Conservation (phyloP, 2,888 invertebrate species). For the Danaus chrysippus region DNA sequence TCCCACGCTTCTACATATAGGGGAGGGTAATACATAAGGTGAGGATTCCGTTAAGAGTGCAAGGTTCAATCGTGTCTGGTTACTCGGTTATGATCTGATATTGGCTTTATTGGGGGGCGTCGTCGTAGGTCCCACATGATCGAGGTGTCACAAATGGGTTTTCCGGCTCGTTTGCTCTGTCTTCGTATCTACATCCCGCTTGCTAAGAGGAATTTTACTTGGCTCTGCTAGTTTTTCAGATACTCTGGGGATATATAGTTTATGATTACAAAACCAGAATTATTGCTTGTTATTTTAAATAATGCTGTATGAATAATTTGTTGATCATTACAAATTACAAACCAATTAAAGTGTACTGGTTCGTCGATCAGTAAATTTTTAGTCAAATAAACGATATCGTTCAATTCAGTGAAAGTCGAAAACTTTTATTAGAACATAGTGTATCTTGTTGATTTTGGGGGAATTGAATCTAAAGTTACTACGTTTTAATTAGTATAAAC, state of each 20-base stretch:
- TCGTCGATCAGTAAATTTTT: not conserved
- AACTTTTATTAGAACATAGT: slow-evolving; percentile 4
- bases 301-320: too few relatives aligned
- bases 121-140: slow-evolving; percentile 34
- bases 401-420: not conserved
- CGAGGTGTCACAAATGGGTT: slow-evolving; percentile 40
- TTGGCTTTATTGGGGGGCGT: slow-evolving; percentile 56
- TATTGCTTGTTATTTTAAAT: not conserved
- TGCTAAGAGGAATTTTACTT: slow-evolving; percentile 22
- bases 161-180: slow-evolving; percentile 36
- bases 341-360: not conserved
- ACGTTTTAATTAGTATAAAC: slow-evolving; percentile 19
- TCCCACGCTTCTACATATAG: slow-evolving; percentile 22
- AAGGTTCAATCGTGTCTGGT: slow-evolving; percentile 30
- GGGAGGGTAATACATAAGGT: not conserved
- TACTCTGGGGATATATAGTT: slow-evolving; percentile 17
- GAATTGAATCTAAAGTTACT: slow-evolving; percentile 10
- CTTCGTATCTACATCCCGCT: slow-evolving; percentile 31
- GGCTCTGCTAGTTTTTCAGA: slow-evolving; percentile 21
- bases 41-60: slow-evolving; percentile 6
- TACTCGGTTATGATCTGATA: slow-evolving; percentile 54
- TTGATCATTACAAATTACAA: too few relatives aligned
- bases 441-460: slow-evolving; percentile 14
- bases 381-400: not conserved
- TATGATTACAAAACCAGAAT: slow-evolving; percentile 13